Percentiles rank a stretch among this genome's conserved stretches.
phyloP scores from a whole-genome alignment of 2,113 vertebrate species.

The Megaptera novaeangliae region DNA sequence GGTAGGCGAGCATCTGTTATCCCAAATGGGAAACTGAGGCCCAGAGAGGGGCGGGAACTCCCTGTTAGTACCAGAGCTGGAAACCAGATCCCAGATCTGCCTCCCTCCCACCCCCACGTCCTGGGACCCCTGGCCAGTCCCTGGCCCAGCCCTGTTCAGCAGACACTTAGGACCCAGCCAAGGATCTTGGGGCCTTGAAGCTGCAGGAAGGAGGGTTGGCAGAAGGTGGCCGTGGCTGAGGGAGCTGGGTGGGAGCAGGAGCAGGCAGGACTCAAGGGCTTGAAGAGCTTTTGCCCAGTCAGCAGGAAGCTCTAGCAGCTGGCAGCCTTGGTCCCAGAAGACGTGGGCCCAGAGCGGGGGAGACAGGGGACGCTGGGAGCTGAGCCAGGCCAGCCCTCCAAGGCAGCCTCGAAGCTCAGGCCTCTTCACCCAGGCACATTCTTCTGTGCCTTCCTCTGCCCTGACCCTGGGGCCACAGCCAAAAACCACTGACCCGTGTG shows the following conservation, averaged over 20 bases:
- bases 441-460: slow-evolving; percentile 20
- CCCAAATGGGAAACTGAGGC: slow-evolving; percentile 10
- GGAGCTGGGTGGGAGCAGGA: neutral
- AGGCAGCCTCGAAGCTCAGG: neutral
- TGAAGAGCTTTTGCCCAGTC: slow-evolving; percentile 57
- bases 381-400: slow-evolving; percentile 38
- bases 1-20: neutral
- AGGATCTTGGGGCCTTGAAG: neutral
- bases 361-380: slow-evolving; percentile 20
- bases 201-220: neutral
- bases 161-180: neutral
- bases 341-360: neutral
- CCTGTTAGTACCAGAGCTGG: neutral
- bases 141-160: neutral
- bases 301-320: slow-evolving; percentile 64
- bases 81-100: neutral
- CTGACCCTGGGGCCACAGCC: slow-evolving; percentile 44
- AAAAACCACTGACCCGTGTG: slow-evolving; percentile 19
- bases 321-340: slow-evolving; percentile 52
- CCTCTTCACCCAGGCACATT: slow-evolving; percentile 43
- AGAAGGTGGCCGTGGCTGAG: neutral
- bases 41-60: neutral
- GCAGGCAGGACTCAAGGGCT: slow-evolving; percentile 34
- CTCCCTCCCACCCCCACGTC: neutral
- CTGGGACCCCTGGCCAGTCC: neutral